phyloP scores from a whole-genome alignment of 2,113 vertebrate genomes.

The Melospiza georgiana region DNA sequence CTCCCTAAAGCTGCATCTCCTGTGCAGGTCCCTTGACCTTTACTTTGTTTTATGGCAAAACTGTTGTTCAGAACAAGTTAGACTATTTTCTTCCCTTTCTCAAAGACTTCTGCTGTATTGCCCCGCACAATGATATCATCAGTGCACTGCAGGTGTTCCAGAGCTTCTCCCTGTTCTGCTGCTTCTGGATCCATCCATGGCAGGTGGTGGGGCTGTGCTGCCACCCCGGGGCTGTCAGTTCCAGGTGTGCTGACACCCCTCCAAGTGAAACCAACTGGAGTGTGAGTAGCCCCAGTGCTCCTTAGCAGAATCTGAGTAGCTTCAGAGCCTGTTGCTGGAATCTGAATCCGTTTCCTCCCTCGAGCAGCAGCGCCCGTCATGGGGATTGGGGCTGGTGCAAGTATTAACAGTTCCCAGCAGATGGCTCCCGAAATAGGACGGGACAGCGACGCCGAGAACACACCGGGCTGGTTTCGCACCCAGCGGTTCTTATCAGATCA shows the following conservation, averaged over 20 bases:
- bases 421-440: background rate
- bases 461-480: rapidly evolving
- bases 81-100: background rate
- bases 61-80: rapidly evolving
- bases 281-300: background rate
- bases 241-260: background rate
- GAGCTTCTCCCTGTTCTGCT: background rate
- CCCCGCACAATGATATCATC: background rate
- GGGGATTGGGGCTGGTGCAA: background rate
- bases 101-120: background rate
- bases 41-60: background rate
- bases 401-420: background rate
- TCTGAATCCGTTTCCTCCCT: background rate
- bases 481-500: background rate
- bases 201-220: background rate
- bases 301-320: too few relatives aligned
- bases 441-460: background rate
- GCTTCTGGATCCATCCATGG: background rate
- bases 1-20: background rate
- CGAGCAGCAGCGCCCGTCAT: rapidly evolving
- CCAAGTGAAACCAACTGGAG: background rate
- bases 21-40: background rate
- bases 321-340: background rate
- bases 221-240: background rate
- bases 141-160: background rate